Evolutionary conservation across 2,797 vertebrate species (phyloP).

Genomic region (Coluber constrictor): DNA sequence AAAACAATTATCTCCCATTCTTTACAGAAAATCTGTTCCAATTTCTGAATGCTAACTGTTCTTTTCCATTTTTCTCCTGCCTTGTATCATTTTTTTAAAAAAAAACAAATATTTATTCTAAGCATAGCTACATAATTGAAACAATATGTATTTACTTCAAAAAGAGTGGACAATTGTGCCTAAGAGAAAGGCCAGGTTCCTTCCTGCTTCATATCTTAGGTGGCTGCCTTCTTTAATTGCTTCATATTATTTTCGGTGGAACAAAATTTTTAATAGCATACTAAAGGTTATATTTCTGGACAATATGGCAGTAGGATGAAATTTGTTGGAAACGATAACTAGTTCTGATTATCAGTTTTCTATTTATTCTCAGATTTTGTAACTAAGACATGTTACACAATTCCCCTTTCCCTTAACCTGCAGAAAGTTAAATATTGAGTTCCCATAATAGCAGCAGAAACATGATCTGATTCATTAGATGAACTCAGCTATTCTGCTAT

Average conservation of each 20-base stretch:
- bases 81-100: background rate
- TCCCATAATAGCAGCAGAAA: constrained; percentile 14
- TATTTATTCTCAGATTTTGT: background rate
- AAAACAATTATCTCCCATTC: background rate
- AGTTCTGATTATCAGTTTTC: background rate
- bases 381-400: background rate
- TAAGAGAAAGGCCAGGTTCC: background rate
- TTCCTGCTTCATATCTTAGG: background rate
- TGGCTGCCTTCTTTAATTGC: background rate
- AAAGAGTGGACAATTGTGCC: background rate
- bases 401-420: background rate
- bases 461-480: background rate
- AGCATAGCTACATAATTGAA: background rate
- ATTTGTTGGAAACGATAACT: background rate
- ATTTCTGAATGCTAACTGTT: background rate
- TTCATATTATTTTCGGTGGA: background rate
- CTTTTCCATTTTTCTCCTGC: background rate
- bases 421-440: background rate
- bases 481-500: background rate
- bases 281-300: background rate
- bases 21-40: background rate
- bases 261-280: background rate
- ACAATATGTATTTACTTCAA: background rate
- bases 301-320: background rate
- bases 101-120: background rate